Base-by-base conservation (phyloP, 1,140 invertebrate species). In the Atta colombica region DNA sequence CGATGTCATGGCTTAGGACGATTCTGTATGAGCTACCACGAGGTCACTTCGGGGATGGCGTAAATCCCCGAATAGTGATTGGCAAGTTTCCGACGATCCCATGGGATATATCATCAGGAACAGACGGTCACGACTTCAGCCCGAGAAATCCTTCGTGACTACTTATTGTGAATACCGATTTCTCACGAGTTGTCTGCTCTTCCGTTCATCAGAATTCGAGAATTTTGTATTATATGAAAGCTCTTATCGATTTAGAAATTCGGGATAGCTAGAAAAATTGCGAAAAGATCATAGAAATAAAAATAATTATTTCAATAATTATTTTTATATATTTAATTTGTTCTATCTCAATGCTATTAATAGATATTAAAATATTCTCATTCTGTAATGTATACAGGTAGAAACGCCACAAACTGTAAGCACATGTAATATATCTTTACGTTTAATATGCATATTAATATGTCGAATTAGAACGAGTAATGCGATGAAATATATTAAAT, bases 41-140 rank as follows among this genome's bases (percentile, higher is more conserved):
- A 63, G 65, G 65, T 61, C 63, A 75, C 60, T 66, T 60, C 49
- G 21, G 55, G 75, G 55, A 61, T 51, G 65, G 16, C 80, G 77
- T 63, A 88, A 89, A 85, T 91, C 89, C 78, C 88, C 45, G 77
- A 87, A 90, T 77, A 87, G 77, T 81, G 84, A 89, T 92, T 88
- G 90, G 88, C 92, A 89, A 87, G 87, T 90, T 78, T 63, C 68
- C 81, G 87, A 77, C 80, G 74, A 88, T 92, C 90, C 89, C 87
- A 58, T 74, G 92, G 87, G 93, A 84, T 90, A 77, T 87, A 86
- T 92, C 89, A 91, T 93, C 89, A 92, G 87, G 87, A 86, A 77
- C 77, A 58, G 51, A 39, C 77, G 86, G 63, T 68, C 89, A 87
- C 91, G 90, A 93, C 77, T 85, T 87, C 78, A 72, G 61, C 55